Percentiles rank a stretch among this genome's conserved stretches.
Evolutionary conservation across 2,888 invertebrate species (phyloP).

Genomic region (Andrena dorsata): DNA sequence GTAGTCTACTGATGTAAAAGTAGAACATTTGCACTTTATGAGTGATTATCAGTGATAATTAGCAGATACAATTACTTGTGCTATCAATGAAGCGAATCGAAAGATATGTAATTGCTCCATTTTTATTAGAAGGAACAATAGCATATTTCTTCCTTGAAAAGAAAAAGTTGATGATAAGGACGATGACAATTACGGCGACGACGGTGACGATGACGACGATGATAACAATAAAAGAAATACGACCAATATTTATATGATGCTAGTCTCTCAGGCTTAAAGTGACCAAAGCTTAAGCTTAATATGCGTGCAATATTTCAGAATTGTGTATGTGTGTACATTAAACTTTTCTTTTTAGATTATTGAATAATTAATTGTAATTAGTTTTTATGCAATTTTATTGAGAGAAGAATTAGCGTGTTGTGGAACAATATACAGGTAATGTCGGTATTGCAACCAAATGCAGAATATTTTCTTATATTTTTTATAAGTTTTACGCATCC

Average conservation of each 20-base stretch:
- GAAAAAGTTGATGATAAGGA: slow-evolving; percentile 3
- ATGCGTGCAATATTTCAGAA: slow-evolving; percentile 40
- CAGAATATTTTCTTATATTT: slow-evolving; percentile 47
- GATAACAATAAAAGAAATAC: slow-evolving; percentile 20
- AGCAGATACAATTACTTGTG: slow-evolving; percentile 33
- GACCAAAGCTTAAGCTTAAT: slow-evolving; percentile 43
- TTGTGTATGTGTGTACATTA: slow-evolving; percentile 45
- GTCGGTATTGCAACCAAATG: slow-evolving; percentile 36
- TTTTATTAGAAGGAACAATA: slow-evolving; percentile 28
- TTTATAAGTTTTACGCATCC: slow-evolving; percentile 30
- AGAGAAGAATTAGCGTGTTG: slow-evolving; percentile 33
- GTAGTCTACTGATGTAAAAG: slow-evolving; percentile 46
- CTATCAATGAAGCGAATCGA: slow-evolving; percentile 8
- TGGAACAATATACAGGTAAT: slow-evolving; percentile 31
- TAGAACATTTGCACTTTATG: slow-evolving; percentile 54
- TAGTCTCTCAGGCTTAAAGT: slow-evolving; percentile 53
- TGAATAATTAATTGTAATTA: slow-evolving; percentile 46
- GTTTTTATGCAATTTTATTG: slow-evolving; percentile 35
- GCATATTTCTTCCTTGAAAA: slow-evolving; percentile 9
- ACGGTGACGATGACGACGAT: not conserved
- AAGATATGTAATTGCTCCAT: slow-evolving; percentile 33
- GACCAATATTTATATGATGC: slow-evolving; percentile 50
- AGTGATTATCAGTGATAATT: slow-evolving; percentile 40
- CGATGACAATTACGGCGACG: not conserved
- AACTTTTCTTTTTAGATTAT: slow-evolving; percentile 36